A percentile compares a stretch with the other conserved stretches of the same genome.
phyloP scores from a whole-genome alignment of 1,140 invertebrate species.

The Caerostris extrusa region DNA sequence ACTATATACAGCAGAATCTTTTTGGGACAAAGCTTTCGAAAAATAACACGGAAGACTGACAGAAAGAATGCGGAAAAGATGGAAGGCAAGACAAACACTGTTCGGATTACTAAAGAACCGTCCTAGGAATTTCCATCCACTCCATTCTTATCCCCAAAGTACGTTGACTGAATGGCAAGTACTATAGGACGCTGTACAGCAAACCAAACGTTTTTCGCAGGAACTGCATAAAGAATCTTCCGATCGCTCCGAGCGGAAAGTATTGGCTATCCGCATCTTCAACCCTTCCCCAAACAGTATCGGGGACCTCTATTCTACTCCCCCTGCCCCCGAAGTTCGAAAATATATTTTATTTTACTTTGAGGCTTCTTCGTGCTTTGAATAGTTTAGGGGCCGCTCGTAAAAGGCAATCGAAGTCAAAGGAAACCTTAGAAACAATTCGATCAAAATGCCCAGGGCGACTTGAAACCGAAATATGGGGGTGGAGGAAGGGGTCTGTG shows the following conservation, averaged over 20 bases:
- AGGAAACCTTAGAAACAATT: conserved; percentile 8
- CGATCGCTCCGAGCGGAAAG: background rate
- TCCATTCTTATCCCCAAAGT: background rate
- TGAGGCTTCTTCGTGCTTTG: background rate
- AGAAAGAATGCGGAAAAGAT: background rate
- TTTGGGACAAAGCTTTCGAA: too few relatives aligned
- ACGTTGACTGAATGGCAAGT: background rate
- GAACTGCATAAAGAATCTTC: background rate
- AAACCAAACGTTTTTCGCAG: background rate
- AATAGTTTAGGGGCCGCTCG: background rate
- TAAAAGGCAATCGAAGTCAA: conserved; percentile 14
- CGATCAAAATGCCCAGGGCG: background rate
- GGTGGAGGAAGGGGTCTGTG: background rate
- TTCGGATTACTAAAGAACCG: background rate
- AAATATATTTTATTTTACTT: conserved; percentile 35
- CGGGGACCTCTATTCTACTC: background rate
- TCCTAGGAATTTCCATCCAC: background rate
- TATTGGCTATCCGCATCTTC: background rate
- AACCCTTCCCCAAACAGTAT: conserved; percentile 7
- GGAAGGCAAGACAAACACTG: background rate
- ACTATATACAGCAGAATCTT: too few relatives aligned
- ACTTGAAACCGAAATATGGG: too few relatives aligned
- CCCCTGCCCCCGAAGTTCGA: background rate
- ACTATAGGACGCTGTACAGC: background rate
- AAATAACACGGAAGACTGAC: background rate